Percentiles rank a stretch among this genome's conserved stretches.
Conservation (phyloP, 2,797 vertebrate genomes). For the Catharus ustulatus region DNA sequence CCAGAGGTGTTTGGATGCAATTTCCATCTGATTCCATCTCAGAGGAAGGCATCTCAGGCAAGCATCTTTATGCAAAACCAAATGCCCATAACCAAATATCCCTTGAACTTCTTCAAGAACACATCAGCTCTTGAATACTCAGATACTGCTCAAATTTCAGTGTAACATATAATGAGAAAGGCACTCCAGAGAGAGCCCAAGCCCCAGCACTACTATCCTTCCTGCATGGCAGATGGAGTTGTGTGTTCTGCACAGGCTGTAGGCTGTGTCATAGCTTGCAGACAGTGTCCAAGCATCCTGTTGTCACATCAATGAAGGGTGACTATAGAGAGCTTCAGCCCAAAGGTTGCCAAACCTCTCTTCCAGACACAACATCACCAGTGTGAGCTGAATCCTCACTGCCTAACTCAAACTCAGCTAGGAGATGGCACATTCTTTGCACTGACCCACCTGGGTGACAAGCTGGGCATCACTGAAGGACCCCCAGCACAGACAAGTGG, state of each 20-base stretch:
- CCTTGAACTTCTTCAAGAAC: background rate
- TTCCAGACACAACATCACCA: background rate
- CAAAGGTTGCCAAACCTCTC: background rate
- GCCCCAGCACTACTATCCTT: background rate
- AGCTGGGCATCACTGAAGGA: background rate
- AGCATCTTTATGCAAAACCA: background rate
- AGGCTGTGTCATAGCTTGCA: accelerated
- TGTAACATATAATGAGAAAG: accelerated
- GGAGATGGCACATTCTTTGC: background rate
- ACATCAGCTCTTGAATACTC: background rate
- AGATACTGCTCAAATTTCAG: background rate
- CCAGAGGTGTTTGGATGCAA: background rate
- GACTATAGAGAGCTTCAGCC: background rate
- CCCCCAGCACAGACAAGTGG: background rate
- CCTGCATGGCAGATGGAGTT: background rate
- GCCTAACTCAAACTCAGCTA: background rate
- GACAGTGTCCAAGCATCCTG: background rate
- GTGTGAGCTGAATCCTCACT: background rate
- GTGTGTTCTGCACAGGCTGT: background rate
- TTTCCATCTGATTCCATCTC: background rate
- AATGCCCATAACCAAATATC: background rate
- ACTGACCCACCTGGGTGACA: background rate
- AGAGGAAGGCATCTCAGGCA: background rate
- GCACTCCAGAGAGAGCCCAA: background rate
- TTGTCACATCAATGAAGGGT: background rate